Base-by-base conservation (phyloP, 2,797 vertebrate species). In the Syngnathus rostellatus region DNA sequence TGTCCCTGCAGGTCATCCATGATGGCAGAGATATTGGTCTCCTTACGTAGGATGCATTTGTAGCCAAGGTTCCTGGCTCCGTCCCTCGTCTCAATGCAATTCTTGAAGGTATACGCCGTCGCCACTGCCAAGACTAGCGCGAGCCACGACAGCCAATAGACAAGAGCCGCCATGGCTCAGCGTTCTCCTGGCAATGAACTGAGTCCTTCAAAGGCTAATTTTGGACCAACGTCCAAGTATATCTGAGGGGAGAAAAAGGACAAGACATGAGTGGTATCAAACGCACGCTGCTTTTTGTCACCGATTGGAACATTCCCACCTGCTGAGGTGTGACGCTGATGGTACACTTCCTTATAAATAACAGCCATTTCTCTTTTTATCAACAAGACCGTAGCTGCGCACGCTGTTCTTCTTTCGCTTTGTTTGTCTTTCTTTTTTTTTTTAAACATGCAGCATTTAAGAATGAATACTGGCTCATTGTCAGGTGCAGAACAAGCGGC, bases 31-130 rank as follows among this genome's bases (percentile, higher is more conserved):
- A 92, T 66, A 8, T 70, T 78, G 0, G 3, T 54, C 19, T 67
- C 69, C 3, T 67, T 72, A 14, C 86, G 79, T 38, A n/a, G 9
- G 58, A 76, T 59, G 71, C 92, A 94, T 11, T 54, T 80, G 70
- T 92, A 89, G 40, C 0, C 31, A 4, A 31, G 31, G 31, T 58
- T 31, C 10, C 74, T 21, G 72, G 41, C 6, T 80, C 63, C 17
- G 63, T 31, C 5, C 10, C 69, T 19, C 8, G 69, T 74, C 54
- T 86, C 85, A 21, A 89, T 88, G 77, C 92, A 93, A 81, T 91
- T 91, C 1, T 65, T 73, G 71, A 86, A 93, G 78, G 89, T 89
- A 66, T 92, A 93, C 41, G 85, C 68, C 23, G 69, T 14, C 70
- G 73, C 54, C n/a, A 83, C 57, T 50, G 64, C 43, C 17, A 83